These are phyloP conservation scores for Phyllotreta cruciferae DNA, from an alignment of 2,888 invertebrate genomes.

Conservation along the genomic window DNA sequence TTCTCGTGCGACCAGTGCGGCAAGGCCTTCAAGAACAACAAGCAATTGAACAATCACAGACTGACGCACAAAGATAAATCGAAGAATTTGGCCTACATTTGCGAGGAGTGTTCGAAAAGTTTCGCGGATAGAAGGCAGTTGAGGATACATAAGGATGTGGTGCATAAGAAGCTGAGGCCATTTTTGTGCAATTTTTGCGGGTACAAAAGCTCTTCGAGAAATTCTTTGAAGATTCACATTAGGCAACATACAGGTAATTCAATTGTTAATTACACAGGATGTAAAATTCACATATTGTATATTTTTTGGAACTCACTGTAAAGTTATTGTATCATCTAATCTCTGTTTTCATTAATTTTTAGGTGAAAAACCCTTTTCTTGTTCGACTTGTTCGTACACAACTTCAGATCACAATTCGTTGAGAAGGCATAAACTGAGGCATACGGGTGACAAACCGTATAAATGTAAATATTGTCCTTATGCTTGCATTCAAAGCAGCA, in stretches of 20 bases:
- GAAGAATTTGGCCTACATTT: constrained; percentile 54
- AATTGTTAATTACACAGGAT: constrained; percentile 4
- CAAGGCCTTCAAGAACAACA: constrained; percentile 80
- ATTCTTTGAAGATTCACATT: constrained; percentile 72
- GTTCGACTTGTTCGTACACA: constrained; percentile 74
- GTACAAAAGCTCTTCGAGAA: constrained; percentile 70
- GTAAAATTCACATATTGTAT: neutral
- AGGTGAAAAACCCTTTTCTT: constrained; percentile 81
- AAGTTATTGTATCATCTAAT: neutral
- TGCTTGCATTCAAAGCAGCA: constrained; percentile 80
- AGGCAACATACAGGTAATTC: constrained; percentile 73
- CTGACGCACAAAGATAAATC: constrained; percentile 64
- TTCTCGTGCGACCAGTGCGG: constrained; percentile 68
- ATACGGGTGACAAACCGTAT: constrained; percentile 78
- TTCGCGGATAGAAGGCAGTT: constrained; percentile 66
- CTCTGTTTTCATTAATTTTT: constrained; percentile 41
- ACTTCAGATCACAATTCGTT: constrained; percentile 84
- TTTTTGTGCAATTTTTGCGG: constrained; percentile 74
- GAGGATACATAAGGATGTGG: constrained; percentile 65
- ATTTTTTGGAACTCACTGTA: constrained; percentile 1
- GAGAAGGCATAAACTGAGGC: constrained; percentile 78
- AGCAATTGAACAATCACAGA: constrained; percentile 81
- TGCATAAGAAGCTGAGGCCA: constrained; percentile 73
- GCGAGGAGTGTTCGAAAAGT: constrained; percentile 67
- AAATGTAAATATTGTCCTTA: constrained; percentile 81